Percentiles rank a stretch among this genome's conserved stretches.
Evolutionary conservation across 53 echinoderm and acorn worm species (phyloP).

Genomic region (Astropecten irregularis): DNA sequence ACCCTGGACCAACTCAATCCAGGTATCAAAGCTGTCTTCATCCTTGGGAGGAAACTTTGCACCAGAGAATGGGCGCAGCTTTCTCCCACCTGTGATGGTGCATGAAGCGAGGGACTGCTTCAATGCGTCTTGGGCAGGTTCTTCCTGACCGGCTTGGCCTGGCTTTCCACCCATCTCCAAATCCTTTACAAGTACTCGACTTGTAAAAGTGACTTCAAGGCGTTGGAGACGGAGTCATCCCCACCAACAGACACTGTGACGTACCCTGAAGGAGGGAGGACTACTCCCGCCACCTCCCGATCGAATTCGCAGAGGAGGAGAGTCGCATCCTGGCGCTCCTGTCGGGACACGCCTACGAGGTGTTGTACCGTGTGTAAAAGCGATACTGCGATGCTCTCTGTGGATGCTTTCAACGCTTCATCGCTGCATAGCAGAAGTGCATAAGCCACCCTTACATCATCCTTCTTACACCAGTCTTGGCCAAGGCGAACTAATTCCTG

Average conservation of each 20-base stretch:
- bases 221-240: neutral
- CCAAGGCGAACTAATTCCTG: neutral
- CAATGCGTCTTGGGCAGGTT: neutral
- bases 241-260: neutral
- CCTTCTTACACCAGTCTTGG: neutral
- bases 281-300: neutral
- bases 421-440: neutral
- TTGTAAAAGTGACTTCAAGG: neutral
- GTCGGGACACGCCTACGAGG: neutral
- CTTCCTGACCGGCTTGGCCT: neutral
- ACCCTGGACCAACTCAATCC: slow-evolving; percentile 46
- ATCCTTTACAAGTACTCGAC: neutral
- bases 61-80: slow-evolving; percentile 52
- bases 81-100: neutral
- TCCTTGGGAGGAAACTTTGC: neutral
- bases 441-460: neutral
- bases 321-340: neutral
- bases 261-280: neutral
- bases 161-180: neutral
- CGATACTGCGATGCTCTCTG: neutral
- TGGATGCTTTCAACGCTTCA: neutral
- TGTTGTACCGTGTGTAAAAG: neutral
- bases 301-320: neutral
- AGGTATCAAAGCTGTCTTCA: slow-evolving; percentile 21
- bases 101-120: neutral